Evolutionary conservation across 2,797 vertebrate species (phyloP).

Genomic region (Enoplosus armatus): DNA sequence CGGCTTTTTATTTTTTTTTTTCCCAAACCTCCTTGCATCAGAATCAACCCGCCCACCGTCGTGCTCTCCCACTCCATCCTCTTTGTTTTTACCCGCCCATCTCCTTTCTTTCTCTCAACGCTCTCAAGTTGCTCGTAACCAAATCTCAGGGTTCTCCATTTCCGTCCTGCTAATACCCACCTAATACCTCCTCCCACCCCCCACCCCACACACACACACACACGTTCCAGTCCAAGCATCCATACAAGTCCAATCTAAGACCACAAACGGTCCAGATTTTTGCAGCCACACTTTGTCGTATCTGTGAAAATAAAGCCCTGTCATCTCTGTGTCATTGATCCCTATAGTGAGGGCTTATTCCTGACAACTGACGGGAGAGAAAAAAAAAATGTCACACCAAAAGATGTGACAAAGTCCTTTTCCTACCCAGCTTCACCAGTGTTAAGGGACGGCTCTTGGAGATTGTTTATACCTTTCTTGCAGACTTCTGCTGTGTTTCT

Average conservation of each 20-base stretch:
- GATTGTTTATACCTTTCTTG: slow-evolving; percentile 11
- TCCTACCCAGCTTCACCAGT: not conserved
- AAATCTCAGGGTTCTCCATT: slow-evolving; percentile 77
- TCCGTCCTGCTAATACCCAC: slow-evolving; percentile 70
- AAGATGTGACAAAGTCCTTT: slow-evolving; percentile 16
- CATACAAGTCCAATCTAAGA: slow-evolving; percentile 1
- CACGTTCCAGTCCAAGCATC: not conserved
- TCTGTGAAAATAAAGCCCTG: slow-evolving; percentile 41
- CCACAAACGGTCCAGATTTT: slow-evolving; percentile 35
- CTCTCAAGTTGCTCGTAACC: slow-evolving; percentile 77
- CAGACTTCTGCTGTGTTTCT: slow-evolving; percentile 22
- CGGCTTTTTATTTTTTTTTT: slow-evolving; percentile 11
- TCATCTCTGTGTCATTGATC: slow-evolving; percentile 41
- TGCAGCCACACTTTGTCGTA: slow-evolving; percentile 22
- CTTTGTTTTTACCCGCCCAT: slow-evolving; percentile 49
- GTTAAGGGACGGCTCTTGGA: not conserved
- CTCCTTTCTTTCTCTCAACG: slow-evolving; percentile 56
- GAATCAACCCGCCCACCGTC: slow-evolving; percentile 17
- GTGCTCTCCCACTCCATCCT: slow-evolving; percentile 26
- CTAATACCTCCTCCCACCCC: slow-evolving; percentile 45
- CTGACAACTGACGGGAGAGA: slow-evolving; percentile 40
- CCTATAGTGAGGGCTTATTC: slow-evolving; percentile 16
- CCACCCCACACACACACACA: slow-evolving; percentile 12
- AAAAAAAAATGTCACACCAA: slow-evolving; percentile 1
- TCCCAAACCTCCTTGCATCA: slow-evolving; percentile 27